phyloP scores from a whole-genome alignment of 2,888 invertebrate genomes.

The Dione juno region DNA sequence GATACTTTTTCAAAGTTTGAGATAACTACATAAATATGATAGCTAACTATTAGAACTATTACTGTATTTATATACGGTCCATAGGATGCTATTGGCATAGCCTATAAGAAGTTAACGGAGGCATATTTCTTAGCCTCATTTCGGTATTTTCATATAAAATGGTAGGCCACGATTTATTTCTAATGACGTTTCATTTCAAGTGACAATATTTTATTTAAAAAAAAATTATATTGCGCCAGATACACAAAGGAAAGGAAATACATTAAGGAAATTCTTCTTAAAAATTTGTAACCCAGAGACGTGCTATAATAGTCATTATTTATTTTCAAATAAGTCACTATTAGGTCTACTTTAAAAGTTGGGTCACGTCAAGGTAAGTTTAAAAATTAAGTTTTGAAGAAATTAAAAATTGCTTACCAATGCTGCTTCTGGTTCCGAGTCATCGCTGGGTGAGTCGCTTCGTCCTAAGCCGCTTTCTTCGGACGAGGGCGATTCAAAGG shows the following conservation, averaged over 20 bases:
- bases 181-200: constrained; percentile 21
- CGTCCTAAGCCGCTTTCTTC: constrained; percentile 76
- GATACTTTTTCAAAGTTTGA: constrained; percentile 53
- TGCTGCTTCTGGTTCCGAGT: constrained; percentile 74
- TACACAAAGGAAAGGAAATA: neutral
- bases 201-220: neutral
- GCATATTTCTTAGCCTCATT: constrained; percentile 64
- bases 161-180: constrained; percentile 50
- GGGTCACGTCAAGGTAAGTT: too few species aligned
- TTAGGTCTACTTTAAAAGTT: too few species aligned
- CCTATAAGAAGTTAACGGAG: constrained; percentile 50
- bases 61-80: constrained; percentile 54
- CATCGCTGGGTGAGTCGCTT: constrained; percentile 72
- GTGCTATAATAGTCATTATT: too few species aligned
- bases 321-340: too few species aligned
- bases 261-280: neutral
- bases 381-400: too few species aligned
- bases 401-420: constrained; percentile 58
- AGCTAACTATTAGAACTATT: constrained; percentile 55
- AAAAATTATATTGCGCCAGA: constrained; percentile 12
- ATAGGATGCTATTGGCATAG: constrained; percentile 67
- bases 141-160: constrained; percentile 50
- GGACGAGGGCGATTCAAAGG: constrained; percentile 75
- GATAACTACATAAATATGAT: constrained; percentile 58
- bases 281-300: neutral